Evolutionary conservation across 2,888 invertebrate genomes (phyloP), one percentile per base, ranked within the genome.

Genomic region (Pteria penguin): DNA sequence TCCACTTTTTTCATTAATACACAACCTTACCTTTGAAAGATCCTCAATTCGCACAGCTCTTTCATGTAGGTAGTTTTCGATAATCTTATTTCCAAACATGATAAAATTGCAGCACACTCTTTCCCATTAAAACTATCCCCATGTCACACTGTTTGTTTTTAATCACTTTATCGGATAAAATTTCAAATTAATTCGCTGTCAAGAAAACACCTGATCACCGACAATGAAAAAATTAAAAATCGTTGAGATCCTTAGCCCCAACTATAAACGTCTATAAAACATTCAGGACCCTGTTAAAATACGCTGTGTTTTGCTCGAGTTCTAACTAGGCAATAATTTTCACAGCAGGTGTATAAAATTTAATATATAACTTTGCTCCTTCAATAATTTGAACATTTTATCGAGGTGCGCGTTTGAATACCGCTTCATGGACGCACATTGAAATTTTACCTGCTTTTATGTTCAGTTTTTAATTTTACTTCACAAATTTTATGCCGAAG

Each of bases 331-430:
- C 57, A 52, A 68, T 68, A 55, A 68, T 68, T 68, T 68, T 55
- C 68, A n/a, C 68, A 52, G 68, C 68, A 68, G 68, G 68, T 68
- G 68, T 32, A 52, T 18, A 52, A 52, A 68, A 68, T 68, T 68
- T 57, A 68, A 68, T 68, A 68, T 68, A 68, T 68, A 57, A 68
- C 68, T 68, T 68, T 52, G 57, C 68, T 11, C 45, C 45, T 5
- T 36, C 45, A 36, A 36, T 36, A 5, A n/a, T 14, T 11, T 36
- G 45, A 36, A 11, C 8, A 36, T 36, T 36, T 36, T 5, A 36
- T 36, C 45, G 45, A 36, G 45, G 45, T 36, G 14, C 45, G 45
- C 45, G 45, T 36, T 36, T 11, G 5, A 36, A 36, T 14, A 36
- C 8, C 5, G 45, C 45, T 36, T 5, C 14, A 36, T 14, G 14